phyloP scores from a whole-genome alignment of 2,888 invertebrate species.

The Carcina quercana region DNA sequence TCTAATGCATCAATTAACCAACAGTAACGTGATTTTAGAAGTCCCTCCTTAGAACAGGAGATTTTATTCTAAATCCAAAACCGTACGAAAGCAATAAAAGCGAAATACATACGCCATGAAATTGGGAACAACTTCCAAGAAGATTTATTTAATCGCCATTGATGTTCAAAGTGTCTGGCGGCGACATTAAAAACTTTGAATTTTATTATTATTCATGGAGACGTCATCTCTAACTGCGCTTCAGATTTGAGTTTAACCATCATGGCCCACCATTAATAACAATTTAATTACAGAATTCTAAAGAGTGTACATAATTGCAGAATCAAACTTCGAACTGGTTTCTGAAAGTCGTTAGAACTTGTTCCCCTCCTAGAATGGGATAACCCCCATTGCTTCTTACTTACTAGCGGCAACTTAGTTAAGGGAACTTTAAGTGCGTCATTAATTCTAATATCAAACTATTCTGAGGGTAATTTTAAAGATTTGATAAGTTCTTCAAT shows the following conservation, averaged over 20 bases:
- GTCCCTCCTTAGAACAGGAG: too few species aligned
- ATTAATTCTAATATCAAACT: slow-evolving; percentile 14
- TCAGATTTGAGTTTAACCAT: slow-evolving; percentile 1
- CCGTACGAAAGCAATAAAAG: too few species aligned
- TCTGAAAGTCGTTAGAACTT: slow-evolving; percentile 17
- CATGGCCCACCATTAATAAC: slow-evolving; percentile 5
- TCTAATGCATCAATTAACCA: too few species aligned
- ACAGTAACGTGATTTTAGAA: too few species aligned
- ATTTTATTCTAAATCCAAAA: too few species aligned
- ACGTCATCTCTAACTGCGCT: slow-evolving; percentile 1
- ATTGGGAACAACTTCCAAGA: too few species aligned
- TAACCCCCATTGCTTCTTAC: neutral
- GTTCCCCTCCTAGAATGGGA: slow-evolving; percentile 3
- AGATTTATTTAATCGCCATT: too few species aligned
- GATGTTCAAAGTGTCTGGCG: too few species aligned
- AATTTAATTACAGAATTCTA: slow-evolving; percentile 12
- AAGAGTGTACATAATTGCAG: slow-evolving; percentile 18
- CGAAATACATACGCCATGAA: too few species aligned
- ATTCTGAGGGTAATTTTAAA: slow-evolving; percentile 9
- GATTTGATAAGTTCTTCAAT: neutral
- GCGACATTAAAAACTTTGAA: neutral
- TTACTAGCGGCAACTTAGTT: neutral
- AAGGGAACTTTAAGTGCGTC: slow-evolving; percentile 12
- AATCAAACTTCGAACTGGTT: slow-evolving; percentile 12
- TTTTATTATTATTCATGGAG: too few species aligned